Base-by-base conservation (phyloP, 2,888 invertebrate genomes). In the Cancer borealis region DNA sequence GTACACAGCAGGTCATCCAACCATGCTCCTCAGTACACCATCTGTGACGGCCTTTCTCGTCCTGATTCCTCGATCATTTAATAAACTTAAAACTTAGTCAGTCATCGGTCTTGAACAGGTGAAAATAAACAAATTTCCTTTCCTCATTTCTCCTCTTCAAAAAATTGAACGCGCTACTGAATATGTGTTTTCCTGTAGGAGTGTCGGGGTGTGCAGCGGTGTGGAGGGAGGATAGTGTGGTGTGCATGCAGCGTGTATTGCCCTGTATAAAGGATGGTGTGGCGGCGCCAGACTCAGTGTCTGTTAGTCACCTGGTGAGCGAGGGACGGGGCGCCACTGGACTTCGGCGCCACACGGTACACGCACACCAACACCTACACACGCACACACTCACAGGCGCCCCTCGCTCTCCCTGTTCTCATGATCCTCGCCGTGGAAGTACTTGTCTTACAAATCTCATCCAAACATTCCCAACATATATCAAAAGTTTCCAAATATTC, bases 231-330 rank as follows among this genome's bases (percentile, higher is more conserved):
- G 84, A 12, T 14, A 39, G 30, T 84, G 84, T 10, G 6, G 84
- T 39, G 84, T 39, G 84, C 39, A 84, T 84, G 39, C 39, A 84
- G 84, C 39, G 84, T 84, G 26, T 84, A 84, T 84, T 84, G 39
- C 84, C 39, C 84, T 84, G 84, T 84, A 84, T 84, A 84, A 84
- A 84, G 84, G 84, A 39, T 84, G 30, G 84, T 17, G 84, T 14
- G 84, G 39, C 84, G 84, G 39, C 84, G 84, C 14, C 84, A 17
- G 84, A 39, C 39, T 84, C 84, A 84, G 84, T 84, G 84, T 84
- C 39, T 84, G 84, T 84, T 84, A 39, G 84, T 39, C 84, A 84
- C 84, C 39, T 84, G 84, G 30, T 84, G 84, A 30, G 84, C 17
- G 84, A 39, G 39, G 30, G 84, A 84, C 39, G 39, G 12, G 84